Conservation (phyloP, 1,140 invertebrate genomes). For the Drosophila ananassae region DNA sequence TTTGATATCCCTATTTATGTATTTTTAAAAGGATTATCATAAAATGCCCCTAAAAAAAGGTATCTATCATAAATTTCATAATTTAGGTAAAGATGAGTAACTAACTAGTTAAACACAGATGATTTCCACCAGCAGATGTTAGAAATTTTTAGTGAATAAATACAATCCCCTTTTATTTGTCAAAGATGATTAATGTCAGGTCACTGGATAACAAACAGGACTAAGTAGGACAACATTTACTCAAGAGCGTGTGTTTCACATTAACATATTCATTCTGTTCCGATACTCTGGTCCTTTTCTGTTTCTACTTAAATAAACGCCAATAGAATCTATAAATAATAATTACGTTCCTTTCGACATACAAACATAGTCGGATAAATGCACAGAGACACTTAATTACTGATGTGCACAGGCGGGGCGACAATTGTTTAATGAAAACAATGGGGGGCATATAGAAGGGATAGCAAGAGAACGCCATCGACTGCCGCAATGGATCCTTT, state of each 20-base stretch:
- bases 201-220: background rate
- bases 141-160: background rate
- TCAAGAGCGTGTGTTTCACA: background rate
- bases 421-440: slow-evolving; percentile 63
- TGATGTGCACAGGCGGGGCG: slow-evolving; percentile 31
- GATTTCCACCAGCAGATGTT: background rate
- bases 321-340: slow-evolving; percentile 32
- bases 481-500: slow-evolving; percentile 54
- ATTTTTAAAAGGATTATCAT: too few species aligned
- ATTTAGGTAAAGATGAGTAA: too few species aligned
- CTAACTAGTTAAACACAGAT: background rate
- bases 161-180: background rate
- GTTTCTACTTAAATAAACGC: slow-evolving; percentile 5
- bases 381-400: slow-evolving; percentile 57
- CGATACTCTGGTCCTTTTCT: slow-evolving; percentile 8
- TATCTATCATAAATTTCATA: too few species aligned
- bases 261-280: background rate
- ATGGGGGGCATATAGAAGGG: background rate
- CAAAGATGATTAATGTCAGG: background rate
- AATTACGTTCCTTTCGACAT: slow-evolving; percentile 16
- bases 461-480: slow-evolving; percentile 22
- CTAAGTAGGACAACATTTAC: background rate
- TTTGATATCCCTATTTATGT: too few species aligned
- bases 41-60: too few species aligned
- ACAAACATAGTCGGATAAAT: slow-evolving; percentile 18